Evolutionary conservation across 2,797 vertebrate species (phyloP).

Genomic region (Allobates femoralis): DNA sequence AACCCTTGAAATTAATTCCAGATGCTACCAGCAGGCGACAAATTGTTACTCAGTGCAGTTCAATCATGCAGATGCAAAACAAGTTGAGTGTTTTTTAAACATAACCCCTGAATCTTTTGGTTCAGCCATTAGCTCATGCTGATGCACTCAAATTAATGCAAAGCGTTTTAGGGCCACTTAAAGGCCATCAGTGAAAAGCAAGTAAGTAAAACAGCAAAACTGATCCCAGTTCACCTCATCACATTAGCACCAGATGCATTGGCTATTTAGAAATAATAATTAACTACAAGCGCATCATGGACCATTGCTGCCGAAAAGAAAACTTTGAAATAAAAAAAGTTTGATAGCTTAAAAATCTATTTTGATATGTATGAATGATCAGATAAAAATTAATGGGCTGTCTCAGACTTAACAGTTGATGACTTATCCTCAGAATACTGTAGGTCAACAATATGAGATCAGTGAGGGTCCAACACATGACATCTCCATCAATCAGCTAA

Average conservation of each 20-base stretch:
- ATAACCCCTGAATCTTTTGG: constrained; percentile 47
- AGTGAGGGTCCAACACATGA: too few relatives aligned
- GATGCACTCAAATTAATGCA: constrained; percentile 68
- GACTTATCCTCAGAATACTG: too few relatives aligned
- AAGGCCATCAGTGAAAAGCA: constrained; percentile 69
- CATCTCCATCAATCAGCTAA: too few relatives aligned
- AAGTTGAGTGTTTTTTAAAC: constrained; percentile 51
- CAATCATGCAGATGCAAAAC: constrained; percentile 51
- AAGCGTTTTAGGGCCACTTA: constrained; percentile 69
- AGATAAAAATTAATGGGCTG: background rate
- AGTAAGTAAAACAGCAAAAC: constrained; percentile 30
- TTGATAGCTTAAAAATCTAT: background rate
- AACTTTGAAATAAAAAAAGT: background rate
- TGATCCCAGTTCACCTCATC: constrained; percentile 50
- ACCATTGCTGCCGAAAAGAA: background rate
- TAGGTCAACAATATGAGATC: too few relatives aligned
- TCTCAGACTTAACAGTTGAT: too few relatives aligned
- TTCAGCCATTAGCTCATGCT: constrained; percentile 66
- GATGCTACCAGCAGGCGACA: constrained; percentile 40
- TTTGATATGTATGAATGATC: background rate
- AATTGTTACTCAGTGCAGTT: constrained; percentile 37
- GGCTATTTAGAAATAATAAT: constrained; percentile 47
- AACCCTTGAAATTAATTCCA: constrained; percentile 33
- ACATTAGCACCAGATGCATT: constrained; percentile 55
- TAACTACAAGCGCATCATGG: background rate